Percentiles rank a stretch among this genome's conserved stretches.
Evolutionary conservation across 2,797 vertebrate species (phyloP).

Genomic region (Sebastes iracundus): DNA sequence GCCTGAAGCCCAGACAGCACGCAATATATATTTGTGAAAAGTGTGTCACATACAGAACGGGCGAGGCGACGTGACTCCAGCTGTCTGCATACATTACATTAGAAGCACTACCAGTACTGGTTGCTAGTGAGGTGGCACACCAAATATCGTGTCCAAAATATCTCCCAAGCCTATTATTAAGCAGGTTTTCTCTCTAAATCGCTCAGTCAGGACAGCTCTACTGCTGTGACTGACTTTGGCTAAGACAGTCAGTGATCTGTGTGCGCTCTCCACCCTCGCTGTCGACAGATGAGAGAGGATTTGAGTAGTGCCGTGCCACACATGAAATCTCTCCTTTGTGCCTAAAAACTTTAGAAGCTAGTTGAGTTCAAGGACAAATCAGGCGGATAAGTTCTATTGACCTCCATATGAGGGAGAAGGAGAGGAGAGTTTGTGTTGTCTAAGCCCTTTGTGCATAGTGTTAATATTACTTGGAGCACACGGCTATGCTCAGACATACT

Average conservation of each 20-base stretch:
- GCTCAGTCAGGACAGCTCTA: conserved; percentile 31
- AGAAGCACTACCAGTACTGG: not conserved
- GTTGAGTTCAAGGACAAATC: conserved; percentile 47
- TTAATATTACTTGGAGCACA: conserved; percentile 36
- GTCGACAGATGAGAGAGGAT: conserved; percentile 38
- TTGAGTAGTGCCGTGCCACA: conserved; percentile 20
- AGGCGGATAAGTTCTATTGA: not conserved
- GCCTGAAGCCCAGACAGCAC: conserved; percentile 12
- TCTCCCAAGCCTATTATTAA: conserved; percentile 20
- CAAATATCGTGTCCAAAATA: conserved; percentile 7
- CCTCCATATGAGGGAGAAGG: not conserved
- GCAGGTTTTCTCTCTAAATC: conserved; percentile 24
- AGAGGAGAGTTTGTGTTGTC: conserved; percentile 11
- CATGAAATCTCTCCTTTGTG: conserved; percentile 33
- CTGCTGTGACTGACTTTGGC: conserved; percentile 32
- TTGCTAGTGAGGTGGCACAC: not conserved
- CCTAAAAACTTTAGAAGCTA: conserved; percentile 31
- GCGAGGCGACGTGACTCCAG: not conserved
- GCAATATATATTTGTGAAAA: conserved; percentile 9
- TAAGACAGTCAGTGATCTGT: conserved; percentile 46
- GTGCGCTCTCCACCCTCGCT: conserved; percentile 10
- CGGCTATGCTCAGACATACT: conserved; percentile 33
- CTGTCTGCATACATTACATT: conserved; percentile 2
- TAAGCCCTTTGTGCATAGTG: conserved; percentile 30
- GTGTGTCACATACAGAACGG: conserved; percentile 15